A percentile compares a stretch with the other conserved stretches of the same genome.
These are phyloP conservation scores for Morpho helenor DNA, from an alignment of 2,888 invertebrate genomes.

Conservation along the genomic window DNA sequence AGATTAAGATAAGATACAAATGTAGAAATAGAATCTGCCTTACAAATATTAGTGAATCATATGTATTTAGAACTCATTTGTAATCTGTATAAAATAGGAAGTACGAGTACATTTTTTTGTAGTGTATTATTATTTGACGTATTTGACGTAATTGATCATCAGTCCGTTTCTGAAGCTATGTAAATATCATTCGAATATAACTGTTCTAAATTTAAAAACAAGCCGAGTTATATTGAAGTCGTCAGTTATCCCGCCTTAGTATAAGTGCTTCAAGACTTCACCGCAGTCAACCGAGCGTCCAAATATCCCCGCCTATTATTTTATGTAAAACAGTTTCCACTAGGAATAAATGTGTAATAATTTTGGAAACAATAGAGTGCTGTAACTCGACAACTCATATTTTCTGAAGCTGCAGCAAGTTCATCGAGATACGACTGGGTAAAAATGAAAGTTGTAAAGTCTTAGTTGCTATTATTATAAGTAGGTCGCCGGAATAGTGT, in stretches of 20 bases:
- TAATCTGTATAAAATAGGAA: too few relatives aligned
- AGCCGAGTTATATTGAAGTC: constrained; percentile 40
- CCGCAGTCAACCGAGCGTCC: constrained; percentile 35
- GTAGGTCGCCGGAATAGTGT: constrained; percentile 28
- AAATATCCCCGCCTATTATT: constrained; percentile 54
- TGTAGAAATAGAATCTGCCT: too few relatives aligned
- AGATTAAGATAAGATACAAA: too few relatives aligned
- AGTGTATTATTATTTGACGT: too few relatives aligned
- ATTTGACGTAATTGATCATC: too few relatives aligned
- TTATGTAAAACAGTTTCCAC: constrained; percentile 60
- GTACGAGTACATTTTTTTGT: too few relatives aligned
- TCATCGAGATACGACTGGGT: constrained; percentile 25
- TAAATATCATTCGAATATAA: constrained; percentile 30
- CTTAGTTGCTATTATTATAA: constrained; percentile 28
- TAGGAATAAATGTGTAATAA: constrained; percentile 48
- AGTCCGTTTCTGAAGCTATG: too few relatives aligned
- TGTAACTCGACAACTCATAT: constrained; percentile 36
- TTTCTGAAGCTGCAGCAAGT: constrained; percentile 23
- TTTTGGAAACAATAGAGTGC: constrained; percentile 57
- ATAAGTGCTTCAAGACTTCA: constrained; percentile 61
- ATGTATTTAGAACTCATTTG: too few relatives aligned
- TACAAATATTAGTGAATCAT: too few relatives aligned
- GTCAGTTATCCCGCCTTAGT: constrained; percentile 45
- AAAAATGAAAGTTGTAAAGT: constrained; percentile 28
- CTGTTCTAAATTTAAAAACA: constrained; percentile 43